These are phyloP conservation scores for Mus minutoides DNA, from an alignment of 2,797 vertebrate species.

Conservation along the genomic window DNA sequence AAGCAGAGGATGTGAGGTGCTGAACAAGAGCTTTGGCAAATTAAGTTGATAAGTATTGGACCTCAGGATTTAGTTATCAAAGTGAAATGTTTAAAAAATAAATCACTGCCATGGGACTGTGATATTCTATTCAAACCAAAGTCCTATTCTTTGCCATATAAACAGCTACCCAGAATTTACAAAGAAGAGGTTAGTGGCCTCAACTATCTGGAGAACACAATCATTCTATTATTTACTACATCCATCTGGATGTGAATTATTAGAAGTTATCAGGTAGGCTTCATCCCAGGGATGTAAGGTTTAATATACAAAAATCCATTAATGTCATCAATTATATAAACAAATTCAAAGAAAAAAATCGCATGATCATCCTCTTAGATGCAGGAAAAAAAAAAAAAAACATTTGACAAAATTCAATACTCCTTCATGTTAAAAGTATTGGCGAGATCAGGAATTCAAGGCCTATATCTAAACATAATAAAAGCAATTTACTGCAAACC, in stretches of 20 bases:
- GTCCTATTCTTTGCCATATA: neutral
- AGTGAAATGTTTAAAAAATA: neutral
- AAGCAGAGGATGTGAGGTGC: neutral
- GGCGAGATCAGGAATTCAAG: too few species aligned
- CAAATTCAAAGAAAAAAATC: too few species aligned
- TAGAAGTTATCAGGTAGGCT: neutral
- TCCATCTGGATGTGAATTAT: neutral
- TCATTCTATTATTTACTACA: neutral
- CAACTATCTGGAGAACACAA: neutral
- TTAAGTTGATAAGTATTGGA: neutral
- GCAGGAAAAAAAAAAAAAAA: too few species aligned
- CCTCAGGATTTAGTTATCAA: slow-evolving; percentile 6
- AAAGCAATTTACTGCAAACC: too few species aligned
- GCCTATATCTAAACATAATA: too few species aligned
- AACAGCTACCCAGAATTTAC: neutral
- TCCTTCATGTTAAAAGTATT: too few species aligned
- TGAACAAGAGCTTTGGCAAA: neutral
- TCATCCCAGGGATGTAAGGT: too few species aligned
- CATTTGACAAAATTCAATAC: too few species aligned
- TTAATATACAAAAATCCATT: too few species aligned
- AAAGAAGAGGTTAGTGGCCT: neutral
- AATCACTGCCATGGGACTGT: neutral
- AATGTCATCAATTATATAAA: too few species aligned
- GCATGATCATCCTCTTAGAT: too few species aligned
- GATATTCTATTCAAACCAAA: neutral